phyloP scores from a whole-genome alignment of 2,888 invertebrate genomes.

The Lasius platythorax region DNA sequence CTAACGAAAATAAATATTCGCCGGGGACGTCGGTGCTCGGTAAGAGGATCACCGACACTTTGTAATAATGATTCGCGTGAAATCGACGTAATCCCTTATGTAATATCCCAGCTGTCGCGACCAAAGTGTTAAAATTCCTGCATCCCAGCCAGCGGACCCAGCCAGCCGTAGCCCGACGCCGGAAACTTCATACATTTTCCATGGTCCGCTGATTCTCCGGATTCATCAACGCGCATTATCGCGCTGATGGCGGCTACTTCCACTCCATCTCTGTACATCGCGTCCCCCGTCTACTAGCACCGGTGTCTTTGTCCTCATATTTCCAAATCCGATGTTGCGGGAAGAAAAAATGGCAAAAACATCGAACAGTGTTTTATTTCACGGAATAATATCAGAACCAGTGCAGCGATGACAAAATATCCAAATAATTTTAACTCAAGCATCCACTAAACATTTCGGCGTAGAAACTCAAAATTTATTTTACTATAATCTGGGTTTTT shows the following conservation, averaged over 20 bases:
- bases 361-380: constrained; percentile 23
- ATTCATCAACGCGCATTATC: constrained; percentile 77
- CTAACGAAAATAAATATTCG: constrained; percentile 41
- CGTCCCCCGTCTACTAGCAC: constrained; percentile 14
- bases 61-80: constrained; percentile 63
- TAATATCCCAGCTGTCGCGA: constrained; percentile 71
- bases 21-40: constrained; percentile 9
- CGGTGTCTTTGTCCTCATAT: constrained; percentile 54
- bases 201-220: constrained; percentile 78
- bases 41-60: constrained; percentile 45
- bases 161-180: constrained; percentile 73
- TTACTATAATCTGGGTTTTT: neutral
- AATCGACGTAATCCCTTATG: constrained; percentile 71
- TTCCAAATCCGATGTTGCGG: constrained; percentile 53
- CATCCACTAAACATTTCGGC: neutral
- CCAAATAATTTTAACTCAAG: constrained; percentile 10
- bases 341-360: constrained; percentile 19
- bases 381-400: constrained; percentile 32
- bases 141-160: constrained; percentile 65
- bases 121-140: constrained; percentile 74
- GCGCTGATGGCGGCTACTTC: constrained; percentile 78
- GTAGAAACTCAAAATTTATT: neutral
- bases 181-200: constrained; percentile 83
- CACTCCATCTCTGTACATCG: constrained; percentile 74
- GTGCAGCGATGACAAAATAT: constrained; percentile 19